A percentile compares a stretch with the other conserved stretches of the same genome.
Evolutionary conservation across 2,113 vertebrate genomes (phyloP).

Genomic region (Chaenocephalus aceratus): DNA sequence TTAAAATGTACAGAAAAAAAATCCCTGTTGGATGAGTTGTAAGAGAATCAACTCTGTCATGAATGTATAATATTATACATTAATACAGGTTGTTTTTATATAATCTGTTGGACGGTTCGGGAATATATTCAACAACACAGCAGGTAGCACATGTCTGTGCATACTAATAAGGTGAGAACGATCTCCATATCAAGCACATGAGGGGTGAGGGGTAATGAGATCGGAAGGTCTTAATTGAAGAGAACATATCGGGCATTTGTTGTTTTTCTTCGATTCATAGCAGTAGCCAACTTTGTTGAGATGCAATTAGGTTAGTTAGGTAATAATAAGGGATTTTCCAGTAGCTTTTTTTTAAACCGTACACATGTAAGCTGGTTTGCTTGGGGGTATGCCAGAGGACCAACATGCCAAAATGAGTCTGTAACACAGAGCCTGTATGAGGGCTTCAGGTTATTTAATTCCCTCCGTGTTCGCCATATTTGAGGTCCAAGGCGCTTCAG

Average conservation of each 20-base stretch:
- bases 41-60: not conserved
- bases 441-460: constrained; percentile 31
- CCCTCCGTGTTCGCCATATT: constrained; percentile 8
- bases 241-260: not conserved
- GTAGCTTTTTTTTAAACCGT: constrained; percentile 10
- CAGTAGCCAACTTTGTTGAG: not conserved
- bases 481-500: not conserved
- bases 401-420: not conserved
- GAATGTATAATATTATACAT: not conserved
- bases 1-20: not conserved
- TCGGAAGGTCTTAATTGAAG: not conserved
- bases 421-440: constrained; percentile 10
- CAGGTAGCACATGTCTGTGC: constrained; percentile 11
- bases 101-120: not conserved
- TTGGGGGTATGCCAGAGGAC: not conserved
- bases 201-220: not conserved
- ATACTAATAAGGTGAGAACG: constrained; percentile 9
- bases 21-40: not conserved
- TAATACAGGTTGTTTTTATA: not conserved
- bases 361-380: constrained; percentile 17
- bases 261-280: constrained; percentile 6
- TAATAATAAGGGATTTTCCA: not conserved
- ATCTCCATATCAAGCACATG: constrained; percentile 9
- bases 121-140: constrained; percentile 15
- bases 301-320: constrained; percentile 5